These are phyloP conservation scores for Phainopepla nitens DNA, from an alignment of 2,113 vertebrate species.

Conservation along the genomic window DNA sequence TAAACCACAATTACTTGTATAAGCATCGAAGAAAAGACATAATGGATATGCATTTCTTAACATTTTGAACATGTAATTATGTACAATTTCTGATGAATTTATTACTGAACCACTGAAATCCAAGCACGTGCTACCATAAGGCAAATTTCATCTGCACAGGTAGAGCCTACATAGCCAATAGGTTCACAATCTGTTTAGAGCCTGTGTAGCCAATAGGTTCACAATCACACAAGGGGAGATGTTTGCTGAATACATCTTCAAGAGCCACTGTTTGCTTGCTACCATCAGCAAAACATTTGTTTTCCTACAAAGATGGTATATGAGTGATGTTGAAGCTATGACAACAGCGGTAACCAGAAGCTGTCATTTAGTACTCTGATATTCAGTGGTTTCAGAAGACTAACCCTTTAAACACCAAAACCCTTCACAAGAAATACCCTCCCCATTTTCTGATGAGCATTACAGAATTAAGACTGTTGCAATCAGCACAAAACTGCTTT, in stretches of 20 bases:
- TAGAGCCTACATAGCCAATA: not conserved
- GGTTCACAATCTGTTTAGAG: not conserved
- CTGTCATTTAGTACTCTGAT: not conserved
- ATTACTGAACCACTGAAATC: not conserved
- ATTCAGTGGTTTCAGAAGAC: not conserved
- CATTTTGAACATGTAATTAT: not conserved
- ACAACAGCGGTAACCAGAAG: not conserved
- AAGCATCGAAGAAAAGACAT: not conserved
- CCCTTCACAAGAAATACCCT: not conserved
- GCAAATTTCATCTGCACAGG: not conserved
- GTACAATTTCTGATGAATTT: not conserved
- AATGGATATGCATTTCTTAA: not conserved
- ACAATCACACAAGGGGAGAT: not conserved
- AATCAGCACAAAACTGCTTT: not conserved
- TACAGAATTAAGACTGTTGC: not conserved
- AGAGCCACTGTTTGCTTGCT: not conserved
- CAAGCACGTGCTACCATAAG: accelerated
- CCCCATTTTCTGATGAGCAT: not conserved
- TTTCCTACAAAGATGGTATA: not conserved
- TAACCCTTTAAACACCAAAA: not conserved
- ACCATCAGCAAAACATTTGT: not conserved
- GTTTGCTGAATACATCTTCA: no score
- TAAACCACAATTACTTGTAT: not conserved
- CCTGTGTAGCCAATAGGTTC: not conserved
- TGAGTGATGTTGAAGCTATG: not conserved